Evolutionary conservation across 2,113 vertebrate species (phyloP).

Genomic region (Leptocoma aspasia): DNA sequence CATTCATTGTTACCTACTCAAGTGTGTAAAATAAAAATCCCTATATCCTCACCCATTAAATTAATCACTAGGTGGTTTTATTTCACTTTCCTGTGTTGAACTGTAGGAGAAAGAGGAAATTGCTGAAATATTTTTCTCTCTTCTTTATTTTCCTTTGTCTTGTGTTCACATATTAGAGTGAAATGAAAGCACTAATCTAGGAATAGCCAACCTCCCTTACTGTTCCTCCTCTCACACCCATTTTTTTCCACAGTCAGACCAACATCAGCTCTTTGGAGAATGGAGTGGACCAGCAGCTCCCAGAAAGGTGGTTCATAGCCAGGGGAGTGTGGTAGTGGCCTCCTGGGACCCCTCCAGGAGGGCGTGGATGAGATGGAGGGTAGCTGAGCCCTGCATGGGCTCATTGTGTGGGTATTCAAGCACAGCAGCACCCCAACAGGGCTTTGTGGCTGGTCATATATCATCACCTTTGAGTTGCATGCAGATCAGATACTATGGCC

Average conservation of each 20-base stretch:
- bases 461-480: not conserved
- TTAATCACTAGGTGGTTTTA: not conserved
- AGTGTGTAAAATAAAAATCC: not conserved
- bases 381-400: not conserved
- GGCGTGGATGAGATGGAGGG: accelerated
- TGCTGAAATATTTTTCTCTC: not conserved
- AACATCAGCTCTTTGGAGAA: not conserved
- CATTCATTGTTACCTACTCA: not conserved
- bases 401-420: accelerated
- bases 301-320: not conserved
- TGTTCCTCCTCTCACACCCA: not conserved
- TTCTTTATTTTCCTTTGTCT: not conserved
- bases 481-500: not conserved
- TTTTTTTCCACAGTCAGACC: not conserved
- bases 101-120: not conserved
- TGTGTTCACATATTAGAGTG: not conserved
- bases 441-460: not conserved
- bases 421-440: accelerated
- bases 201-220: not conserved
- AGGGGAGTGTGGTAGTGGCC: not conserved
- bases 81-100: not conserved
- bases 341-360: not conserved
- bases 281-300: not conserved
- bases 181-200: not conserved
- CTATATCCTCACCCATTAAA: not conserved